A percentile compares a stretch with the other conserved stretches of the same genome.
phyloP scores from a whole-genome alignment of 2,113 vertebrate species.

The Herpetotheres cachinnans region DNA sequence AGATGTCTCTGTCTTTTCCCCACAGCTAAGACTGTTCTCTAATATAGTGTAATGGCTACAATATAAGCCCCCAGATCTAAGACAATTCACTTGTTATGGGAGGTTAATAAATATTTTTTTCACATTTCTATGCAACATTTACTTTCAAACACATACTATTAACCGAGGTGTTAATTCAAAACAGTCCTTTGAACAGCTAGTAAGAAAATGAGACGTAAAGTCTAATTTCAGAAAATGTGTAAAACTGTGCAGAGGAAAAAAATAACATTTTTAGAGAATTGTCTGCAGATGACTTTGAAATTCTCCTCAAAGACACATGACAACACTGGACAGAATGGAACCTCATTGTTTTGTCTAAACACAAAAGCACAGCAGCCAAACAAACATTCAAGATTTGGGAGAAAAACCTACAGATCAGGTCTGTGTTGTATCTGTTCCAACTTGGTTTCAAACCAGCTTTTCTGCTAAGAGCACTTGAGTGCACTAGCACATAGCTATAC shows the following conservation, averaged over 20 bases:
- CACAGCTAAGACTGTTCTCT: conserved; percentile 54
- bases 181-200: not conserved
- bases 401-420: not conserved
- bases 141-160: conserved; percentile 38
- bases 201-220: conserved; percentile 22
- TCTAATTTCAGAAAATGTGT: not conserved
- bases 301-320: not conserved
- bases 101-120: conserved; percentile 40
- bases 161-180: not conserved
- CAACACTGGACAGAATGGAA: not conserved
- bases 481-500: accelerated
- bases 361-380: not conserved
- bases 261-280: not conserved
- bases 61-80: conserved; percentile 15
- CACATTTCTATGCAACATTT: conserved; percentile 54
- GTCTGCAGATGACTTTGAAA: not conserved
- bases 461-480: not conserved
- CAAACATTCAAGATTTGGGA: not conserved
- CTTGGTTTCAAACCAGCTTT: accelerated
- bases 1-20: conserved; percentile 51
- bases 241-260: not conserved
- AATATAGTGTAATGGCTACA: conserved; percentile 7
- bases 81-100: conserved; percentile 34
- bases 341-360: not conserved
- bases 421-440: not conserved